phyloP scores from a whole-genome alignment of 2,888 invertebrate species.

The Melieria omissa region DNA sequence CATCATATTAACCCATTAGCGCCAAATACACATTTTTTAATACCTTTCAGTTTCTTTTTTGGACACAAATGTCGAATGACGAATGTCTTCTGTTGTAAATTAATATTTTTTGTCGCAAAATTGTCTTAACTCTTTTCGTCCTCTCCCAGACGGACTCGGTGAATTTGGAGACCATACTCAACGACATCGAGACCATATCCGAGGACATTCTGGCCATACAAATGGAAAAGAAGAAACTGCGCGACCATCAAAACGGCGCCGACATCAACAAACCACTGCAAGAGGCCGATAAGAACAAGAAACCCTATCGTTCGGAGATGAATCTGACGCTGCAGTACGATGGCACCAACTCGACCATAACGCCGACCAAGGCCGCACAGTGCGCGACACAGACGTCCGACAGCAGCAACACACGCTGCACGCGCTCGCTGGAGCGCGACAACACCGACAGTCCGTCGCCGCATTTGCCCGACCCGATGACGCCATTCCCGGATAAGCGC shows the following conservation, averaged over 20 bases:
- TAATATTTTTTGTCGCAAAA: too few species aligned
- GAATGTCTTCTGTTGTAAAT: too few species aligned
- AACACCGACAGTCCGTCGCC: slow-evolving; percentile 63
- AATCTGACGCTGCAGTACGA: slow-evolving; percentile 64
- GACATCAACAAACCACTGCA: slow-evolving; percentile 30
- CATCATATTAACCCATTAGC: too few species aligned
- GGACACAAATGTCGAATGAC: too few species aligned
- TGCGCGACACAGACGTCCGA: slow-evolving; percentile 20
- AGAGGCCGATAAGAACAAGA: slow-evolving; percentile 52
- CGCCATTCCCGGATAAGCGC: slow-evolving; percentile 64
- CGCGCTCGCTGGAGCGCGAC: slow-evolving; percentile 57
- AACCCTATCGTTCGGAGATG: slow-evolving; percentile 67
- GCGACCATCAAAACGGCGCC: slow-evolving; percentile 51
- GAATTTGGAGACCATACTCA: slow-evolving; percentile 76
- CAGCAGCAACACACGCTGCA: slow-evolving; percentile 41
- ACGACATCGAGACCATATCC: slow-evolving; percentile 75
- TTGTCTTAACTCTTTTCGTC: too few species aligned
- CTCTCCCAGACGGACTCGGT: slow-evolving; percentile 69
- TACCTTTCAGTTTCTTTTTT: too few species aligned
- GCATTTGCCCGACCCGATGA: slow-evolving; percentile 64
- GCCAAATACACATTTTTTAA: too few species aligned
- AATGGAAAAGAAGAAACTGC: slow-evolving; percentile 58
- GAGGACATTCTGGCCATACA: slow-evolving; percentile 64
- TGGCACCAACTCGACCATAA: slow-evolving; percentile 51
- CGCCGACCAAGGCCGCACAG: slow-evolving; percentile 36